Conservation (phyloP, 2,797 vertebrate genomes). For the Cephalopachus bancanus region DNA sequence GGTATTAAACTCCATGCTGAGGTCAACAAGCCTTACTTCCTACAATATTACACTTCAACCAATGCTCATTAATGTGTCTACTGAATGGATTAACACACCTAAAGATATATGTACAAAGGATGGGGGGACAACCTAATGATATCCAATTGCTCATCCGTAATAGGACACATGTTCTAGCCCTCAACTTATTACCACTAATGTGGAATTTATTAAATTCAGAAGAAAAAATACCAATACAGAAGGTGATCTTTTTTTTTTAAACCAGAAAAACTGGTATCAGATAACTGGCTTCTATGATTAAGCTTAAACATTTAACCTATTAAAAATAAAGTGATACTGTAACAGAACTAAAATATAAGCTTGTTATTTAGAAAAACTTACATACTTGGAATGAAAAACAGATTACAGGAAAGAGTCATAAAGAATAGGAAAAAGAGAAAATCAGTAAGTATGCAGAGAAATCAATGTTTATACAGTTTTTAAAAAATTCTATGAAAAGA, state of each 20-base stretch:
- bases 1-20: slow-evolving; percentile 91
- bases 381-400: slow-evolving; percentile 37
- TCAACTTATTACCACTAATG: slow-evolving; percentile 91
- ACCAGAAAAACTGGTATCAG: slow-evolving; percentile 77
- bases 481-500: slow-evolving; percentile 42
- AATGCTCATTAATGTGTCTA: slow-evolving; percentile 92
- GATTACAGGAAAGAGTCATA: slow-evolving; percentile 48
- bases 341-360: slow-evolving; percentile 73
- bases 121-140: slow-evolving; percentile 89
- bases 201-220: slow-evolving; percentile 90
- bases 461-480: not conserved
- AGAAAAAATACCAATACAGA: slow-evolving; percentile 90
- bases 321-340: slow-evolving; percentile 72
- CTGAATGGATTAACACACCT: slow-evolving; percentile 92
- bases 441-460: not conserved
- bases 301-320: slow-evolving; percentile 75
- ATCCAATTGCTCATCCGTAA: slow-evolving; percentile 90
- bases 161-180: slow-evolving; percentile 86
- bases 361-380: slow-evolving; percentile 70
- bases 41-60: slow-evolving; percentile 92
- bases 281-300: slow-evolving; percentile 72
- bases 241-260: slow-evolving; percentile 79
- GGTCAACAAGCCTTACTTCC: slow-evolving; percentile 91
- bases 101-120: slow-evolving; percentile 90
- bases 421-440: slow-evolving; percentile 26